These are phyloP conservation scores for Guaruba guarouba DNA, from an alignment of 2,113 vertebrate genomes.

Conservation along the genomic window DNA sequence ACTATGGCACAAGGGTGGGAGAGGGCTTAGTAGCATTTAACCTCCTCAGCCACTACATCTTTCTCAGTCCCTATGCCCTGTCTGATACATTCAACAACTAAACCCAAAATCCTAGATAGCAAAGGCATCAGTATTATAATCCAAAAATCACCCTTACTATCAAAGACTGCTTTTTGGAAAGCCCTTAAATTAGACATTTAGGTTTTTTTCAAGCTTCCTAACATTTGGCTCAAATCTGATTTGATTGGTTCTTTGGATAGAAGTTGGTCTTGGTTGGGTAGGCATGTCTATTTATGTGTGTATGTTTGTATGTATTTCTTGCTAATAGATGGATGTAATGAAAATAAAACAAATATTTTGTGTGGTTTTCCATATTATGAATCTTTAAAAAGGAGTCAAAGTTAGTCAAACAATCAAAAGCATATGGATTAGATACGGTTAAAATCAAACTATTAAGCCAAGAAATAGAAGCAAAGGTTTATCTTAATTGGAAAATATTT, in stretches of 20 bases:
- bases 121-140: background rate
- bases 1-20: fast-evolving
- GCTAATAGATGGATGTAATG: background rate
- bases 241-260: background rate
- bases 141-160: background rate
- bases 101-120: background rate
- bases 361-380: background rate
- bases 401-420: background rate
- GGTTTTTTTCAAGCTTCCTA: background rate
- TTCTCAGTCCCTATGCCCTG: background rate
- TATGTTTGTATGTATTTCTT: background rate
- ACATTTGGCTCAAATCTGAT: background rate
- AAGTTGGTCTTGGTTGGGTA: background rate
- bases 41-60: background rate
- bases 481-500: background rate
- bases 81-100: background rate
- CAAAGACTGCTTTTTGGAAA: background rate
- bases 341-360: background rate
- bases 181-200: background rate
- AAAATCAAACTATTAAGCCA: background rate
- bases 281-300: fast-evolving
- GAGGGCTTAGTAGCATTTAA: background rate
- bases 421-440: background rate
- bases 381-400: background rate
- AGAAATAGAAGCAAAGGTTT: background rate